Evolutionary conservation across 1,140 invertebrate species (phyloP).

Genomic region (Pygmarrhopalites habei): DNA sequence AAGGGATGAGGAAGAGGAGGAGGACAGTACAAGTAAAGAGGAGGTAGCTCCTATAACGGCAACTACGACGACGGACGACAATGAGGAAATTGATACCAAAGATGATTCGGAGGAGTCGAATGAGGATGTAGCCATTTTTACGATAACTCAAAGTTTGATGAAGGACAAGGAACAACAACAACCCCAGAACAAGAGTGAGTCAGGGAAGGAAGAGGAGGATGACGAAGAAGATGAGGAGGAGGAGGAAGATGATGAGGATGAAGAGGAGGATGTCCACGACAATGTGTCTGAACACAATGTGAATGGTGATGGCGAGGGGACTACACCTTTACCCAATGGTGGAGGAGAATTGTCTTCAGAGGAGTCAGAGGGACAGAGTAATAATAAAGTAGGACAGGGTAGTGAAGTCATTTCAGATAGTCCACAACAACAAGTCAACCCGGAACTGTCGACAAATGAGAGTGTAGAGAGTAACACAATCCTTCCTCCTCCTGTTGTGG

Average conservation of each 20-base stretch:
- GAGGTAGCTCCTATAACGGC: too few species aligned
- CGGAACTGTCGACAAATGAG: conserved; percentile 25
- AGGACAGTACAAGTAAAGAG: background rate
- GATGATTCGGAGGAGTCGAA: background rate
- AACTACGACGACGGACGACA: too few species aligned
- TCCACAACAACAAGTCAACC: conserved; percentile 10
- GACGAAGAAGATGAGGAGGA: conserved; percentile 23
- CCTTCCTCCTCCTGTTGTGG: background rate
- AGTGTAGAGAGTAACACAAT: background rate
- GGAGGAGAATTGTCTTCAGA: conserved; percentile 20
- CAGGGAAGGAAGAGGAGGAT: conserved; percentile 7
- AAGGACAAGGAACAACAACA: too few species aligned
- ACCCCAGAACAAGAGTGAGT: conserved; percentile 2
- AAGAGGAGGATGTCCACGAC: conserved; percentile 18
- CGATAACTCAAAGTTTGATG: conserved; percentile 10
- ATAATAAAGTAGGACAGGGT: conserved; percentile 9
- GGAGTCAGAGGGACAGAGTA: conserved; percentile 24
- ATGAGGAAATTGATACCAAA: background rate
- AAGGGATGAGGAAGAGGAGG: background rate
- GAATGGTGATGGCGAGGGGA: conserved; percentile 46
- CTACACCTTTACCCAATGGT: background rate
- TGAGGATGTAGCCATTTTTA: conserved; percentile 6
- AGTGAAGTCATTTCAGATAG: background rate
- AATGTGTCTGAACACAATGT: conserved; percentile 39
- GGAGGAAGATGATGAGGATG: conserved; percentile 24